These are phyloP conservation scores for Drosophila carrolli DNA, from an alignment of 1,140 invertebrate species.

Conservation along the genomic window DNA sequence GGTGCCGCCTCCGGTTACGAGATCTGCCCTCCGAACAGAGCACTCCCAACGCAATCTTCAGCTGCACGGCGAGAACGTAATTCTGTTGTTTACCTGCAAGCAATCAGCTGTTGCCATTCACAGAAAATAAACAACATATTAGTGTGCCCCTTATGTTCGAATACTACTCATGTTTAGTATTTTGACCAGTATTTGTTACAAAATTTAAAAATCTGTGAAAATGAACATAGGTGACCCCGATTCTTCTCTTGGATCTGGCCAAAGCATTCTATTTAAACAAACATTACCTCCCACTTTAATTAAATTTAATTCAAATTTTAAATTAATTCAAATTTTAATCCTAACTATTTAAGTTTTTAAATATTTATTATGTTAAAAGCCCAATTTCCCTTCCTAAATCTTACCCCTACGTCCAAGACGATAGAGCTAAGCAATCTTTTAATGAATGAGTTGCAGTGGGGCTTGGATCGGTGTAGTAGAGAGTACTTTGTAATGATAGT, in stretches of 20 bases:
- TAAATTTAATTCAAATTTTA: too few species aligned
- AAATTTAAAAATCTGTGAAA: too few species aligned
- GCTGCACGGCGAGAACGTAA: constrained; percentile 11
- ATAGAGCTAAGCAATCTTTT: constrained; percentile 19
- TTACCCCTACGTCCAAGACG: background rate
- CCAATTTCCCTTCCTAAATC: too few species aligned
- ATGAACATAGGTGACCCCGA: background rate
- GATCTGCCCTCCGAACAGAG: constrained; percentile 20
- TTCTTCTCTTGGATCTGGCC: too few species aligned
- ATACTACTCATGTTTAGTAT: background rate
- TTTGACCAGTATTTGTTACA: background rate
- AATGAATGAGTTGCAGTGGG: constrained; percentile 22
- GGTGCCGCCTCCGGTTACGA: constrained; percentile 33
- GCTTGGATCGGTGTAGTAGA: constrained; percentile 3
- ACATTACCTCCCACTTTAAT: too few species aligned
- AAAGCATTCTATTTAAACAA: too few species aligned
- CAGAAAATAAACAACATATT: background rate
- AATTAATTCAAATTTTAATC: too few species aligned
- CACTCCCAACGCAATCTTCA: constrained; percentile 2
- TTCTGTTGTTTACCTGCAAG: constrained; percentile 21
- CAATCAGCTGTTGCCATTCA: constrained; percentile 15
- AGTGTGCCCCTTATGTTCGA: background rate
- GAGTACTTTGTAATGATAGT: constrained; percentile 6
- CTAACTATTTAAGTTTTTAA: too few species aligned
- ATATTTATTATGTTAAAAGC: too few species aligned